These are phyloP conservation scores for Agapetus fuscipes DNA, from an alignment of 2,888 invertebrate genomes.

Conservation along the genomic window DNA sequence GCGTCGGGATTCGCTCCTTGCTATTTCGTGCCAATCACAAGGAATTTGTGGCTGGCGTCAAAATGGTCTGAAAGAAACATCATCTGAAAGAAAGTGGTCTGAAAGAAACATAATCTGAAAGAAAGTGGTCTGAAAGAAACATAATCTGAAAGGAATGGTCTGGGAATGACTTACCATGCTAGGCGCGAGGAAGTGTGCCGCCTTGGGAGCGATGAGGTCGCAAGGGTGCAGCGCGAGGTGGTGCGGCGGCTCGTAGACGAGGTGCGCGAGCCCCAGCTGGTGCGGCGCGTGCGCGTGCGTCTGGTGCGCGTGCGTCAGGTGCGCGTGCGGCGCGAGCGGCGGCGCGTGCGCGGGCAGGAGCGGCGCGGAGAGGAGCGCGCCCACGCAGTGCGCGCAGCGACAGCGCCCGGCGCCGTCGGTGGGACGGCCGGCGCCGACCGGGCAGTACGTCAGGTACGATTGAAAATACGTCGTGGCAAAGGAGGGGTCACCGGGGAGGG, in stretches of 20 bases:
- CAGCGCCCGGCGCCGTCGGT: slow-evolving; percentile 34
- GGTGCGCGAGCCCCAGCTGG: slow-evolving; percentile 14
- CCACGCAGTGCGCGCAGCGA: slow-evolving; percentile 36
- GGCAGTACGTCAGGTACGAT: slow-evolving; percentile 22
- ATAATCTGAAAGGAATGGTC: neutral
- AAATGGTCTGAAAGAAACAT: too few species aligned
- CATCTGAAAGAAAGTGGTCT: too few species aligned
- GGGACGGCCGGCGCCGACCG: slow-evolving; percentile 21
- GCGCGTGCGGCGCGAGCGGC: slow-evolving; percentile 23
- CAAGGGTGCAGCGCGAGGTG: slow-evolving; percentile 15
- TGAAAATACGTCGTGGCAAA: slow-evolving; percentile 22
- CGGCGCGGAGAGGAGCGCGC: slow-evolving; percentile 36
- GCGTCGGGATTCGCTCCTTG: too few species aligned
- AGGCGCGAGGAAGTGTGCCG: slow-evolving; percentile 22
- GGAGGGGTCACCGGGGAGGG: neutral
- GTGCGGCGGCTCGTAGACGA: slow-evolving; percentile 26
- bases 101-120: neutral
- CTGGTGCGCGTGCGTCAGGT: slow-evolving; percentile 26
- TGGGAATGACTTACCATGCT: slow-evolving; percentile 22
- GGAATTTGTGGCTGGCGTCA: neutral
- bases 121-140: neutral
- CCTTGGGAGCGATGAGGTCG: slow-evolving; percentile 19
- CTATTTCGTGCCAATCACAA: too few species aligned
- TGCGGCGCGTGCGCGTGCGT: slow-evolving; percentile 11
- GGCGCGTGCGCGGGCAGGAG: slow-evolving; percentile 25